Conservation (phyloP, 2,888 invertebrate genomes). For the Tachina grossa region DNA sequence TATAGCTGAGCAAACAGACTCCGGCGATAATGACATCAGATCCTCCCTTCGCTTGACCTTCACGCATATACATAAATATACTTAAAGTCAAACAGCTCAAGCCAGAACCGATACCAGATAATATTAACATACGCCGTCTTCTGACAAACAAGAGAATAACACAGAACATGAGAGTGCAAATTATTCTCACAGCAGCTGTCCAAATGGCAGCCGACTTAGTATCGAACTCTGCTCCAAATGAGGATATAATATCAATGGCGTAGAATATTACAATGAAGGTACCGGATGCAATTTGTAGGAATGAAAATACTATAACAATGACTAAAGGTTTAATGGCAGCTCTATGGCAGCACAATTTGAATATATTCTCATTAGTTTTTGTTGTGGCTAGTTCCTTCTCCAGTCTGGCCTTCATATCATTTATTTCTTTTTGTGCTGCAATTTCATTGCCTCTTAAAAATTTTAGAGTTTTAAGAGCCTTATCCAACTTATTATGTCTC, state of each 20-base stretch:
- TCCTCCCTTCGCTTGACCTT: slow-evolving; percentile 75
- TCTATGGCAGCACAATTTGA: slow-evolving; percentile 84
- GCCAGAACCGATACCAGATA: slow-evolving; percentile 88
- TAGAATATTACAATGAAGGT: slow-evolving; percentile 91
- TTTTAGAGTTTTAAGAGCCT: slow-evolving; percentile 85
- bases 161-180: slow-evolving; percentile 87
- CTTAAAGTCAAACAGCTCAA: slow-evolving; percentile 86
- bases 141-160: slow-evolving; percentile 86
- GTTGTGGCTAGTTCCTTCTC: slow-evolving; percentile 84
- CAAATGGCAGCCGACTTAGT: slow-evolving; percentile 86
- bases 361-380: slow-evolving; percentile 83
- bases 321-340: slow-evolving; percentile 88
- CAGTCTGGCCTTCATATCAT: slow-evolving; percentile 85
- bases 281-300: slow-evolving; percentile 89
- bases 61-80: slow-evolving; percentile 83
- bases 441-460: slow-evolving; percentile 86
- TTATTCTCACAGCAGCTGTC: slow-evolving; percentile 87
- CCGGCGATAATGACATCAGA: slow-evolving; percentile 78
- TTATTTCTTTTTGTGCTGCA: slow-evolving; percentile 85
- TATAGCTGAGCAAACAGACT: slow-evolving; percentile 86
- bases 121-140: slow-evolving; percentile 86
- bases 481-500: slow-evolving; percentile 84
- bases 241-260: slow-evolving; percentile 88
- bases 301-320: slow-evolving; percentile 88
- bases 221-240: slow-evolving; percentile 83